Percentiles rank a stretch among this genome's conserved stretches.
Evolutionary conservation across 2,888 invertebrate genomes (phyloP).

Genomic region (Mimas tiliae): DNA sequence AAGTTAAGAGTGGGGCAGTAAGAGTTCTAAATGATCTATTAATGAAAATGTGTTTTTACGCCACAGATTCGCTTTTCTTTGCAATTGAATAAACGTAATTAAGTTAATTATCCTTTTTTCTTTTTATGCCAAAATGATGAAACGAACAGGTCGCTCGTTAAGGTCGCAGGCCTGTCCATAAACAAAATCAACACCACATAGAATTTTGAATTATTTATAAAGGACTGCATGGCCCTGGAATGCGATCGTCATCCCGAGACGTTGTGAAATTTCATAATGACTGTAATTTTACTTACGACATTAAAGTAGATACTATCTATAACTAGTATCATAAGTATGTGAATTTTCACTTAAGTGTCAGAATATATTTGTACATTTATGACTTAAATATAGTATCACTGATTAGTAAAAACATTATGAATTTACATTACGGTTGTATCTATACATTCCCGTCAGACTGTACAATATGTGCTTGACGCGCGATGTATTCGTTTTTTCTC

Average conservation of each 20-base stretch:
- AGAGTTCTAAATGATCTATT: neutral
- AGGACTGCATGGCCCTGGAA: too few species aligned
- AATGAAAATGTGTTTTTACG: neutral
- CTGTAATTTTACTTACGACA: neutral
- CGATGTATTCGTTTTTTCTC: slow-evolving; percentile 46
- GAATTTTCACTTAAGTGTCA: neutral
- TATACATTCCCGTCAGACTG: slow-evolving; percentile 48
- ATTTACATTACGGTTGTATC: slow-evolving; percentile 22
- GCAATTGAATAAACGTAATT: too few species aligned
- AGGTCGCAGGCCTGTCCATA: too few species aligned
- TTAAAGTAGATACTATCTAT: neutral
- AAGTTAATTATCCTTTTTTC: too few species aligned
- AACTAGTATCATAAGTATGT: neutral
- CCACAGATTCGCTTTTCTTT: neutral
- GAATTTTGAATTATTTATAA: too few species aligned
- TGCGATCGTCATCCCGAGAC: too few species aligned
- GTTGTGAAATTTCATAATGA: too few species aligned
- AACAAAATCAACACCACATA: too few species aligned
- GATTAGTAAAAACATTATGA: neutral
- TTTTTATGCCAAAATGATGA: too few species aligned
- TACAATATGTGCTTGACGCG: slow-evolving; percentile 53
- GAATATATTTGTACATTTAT: neutral
- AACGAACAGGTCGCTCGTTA: too few species aligned
- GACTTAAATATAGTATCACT: neutral
- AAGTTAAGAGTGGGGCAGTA: neutral